Evolutionary conservation across 2,797 vertebrate genomes (phyloP).

Genomic region (Odontamblyopus rebecca): DNA sequence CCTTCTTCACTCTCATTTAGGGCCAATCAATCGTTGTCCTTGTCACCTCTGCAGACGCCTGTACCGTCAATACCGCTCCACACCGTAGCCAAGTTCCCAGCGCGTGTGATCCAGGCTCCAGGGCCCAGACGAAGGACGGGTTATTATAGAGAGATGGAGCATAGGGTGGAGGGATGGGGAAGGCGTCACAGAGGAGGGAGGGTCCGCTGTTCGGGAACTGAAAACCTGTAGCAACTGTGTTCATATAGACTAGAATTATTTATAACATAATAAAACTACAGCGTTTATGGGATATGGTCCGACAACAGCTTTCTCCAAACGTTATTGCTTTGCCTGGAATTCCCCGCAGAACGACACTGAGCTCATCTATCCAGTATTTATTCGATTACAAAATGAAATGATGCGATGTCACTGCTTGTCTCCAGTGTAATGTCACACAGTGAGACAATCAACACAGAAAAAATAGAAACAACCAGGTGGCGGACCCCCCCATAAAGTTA

Average conservation of each 20-base stretch:
- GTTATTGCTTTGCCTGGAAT: too few species aligned
- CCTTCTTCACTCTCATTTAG: slow-evolving; percentile 73
- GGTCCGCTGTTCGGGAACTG: background rate
- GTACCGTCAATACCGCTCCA: slow-evolving; percentile 52
- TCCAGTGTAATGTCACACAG: background rate
- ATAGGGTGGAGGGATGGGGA: background rate
- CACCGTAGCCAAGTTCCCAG: slow-evolving; percentile 44
- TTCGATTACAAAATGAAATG: too few species aligned
- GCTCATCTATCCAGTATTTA: too few species aligned
- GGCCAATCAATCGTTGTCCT: slow-evolving; percentile 71
- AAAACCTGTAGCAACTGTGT: background rate
- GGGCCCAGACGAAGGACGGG: slow-evolving; percentile 48
- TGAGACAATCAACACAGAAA: background rate
- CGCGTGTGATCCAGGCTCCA: slow-evolving; percentile 49
- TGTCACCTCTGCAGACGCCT: slow-evolving; percentile 63
- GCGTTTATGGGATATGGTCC: too few species aligned
- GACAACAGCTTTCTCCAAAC: too few species aligned
- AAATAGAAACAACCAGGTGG: background rate
- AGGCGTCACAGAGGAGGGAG: slow-evolving; percentile 9
- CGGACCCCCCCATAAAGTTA: background rate
- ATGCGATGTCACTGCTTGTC: background rate
- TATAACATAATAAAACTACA: background rate
- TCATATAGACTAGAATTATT: background rate
- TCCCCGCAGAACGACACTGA: too few species aligned
- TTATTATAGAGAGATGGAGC: slow-evolving; percentile 62